A percentile compares a stretch with the other conserved stretches of the same genome.
Conservation (phyloP, 2,113 vertebrate species). For the Microcebus tavaratra region DNA sequence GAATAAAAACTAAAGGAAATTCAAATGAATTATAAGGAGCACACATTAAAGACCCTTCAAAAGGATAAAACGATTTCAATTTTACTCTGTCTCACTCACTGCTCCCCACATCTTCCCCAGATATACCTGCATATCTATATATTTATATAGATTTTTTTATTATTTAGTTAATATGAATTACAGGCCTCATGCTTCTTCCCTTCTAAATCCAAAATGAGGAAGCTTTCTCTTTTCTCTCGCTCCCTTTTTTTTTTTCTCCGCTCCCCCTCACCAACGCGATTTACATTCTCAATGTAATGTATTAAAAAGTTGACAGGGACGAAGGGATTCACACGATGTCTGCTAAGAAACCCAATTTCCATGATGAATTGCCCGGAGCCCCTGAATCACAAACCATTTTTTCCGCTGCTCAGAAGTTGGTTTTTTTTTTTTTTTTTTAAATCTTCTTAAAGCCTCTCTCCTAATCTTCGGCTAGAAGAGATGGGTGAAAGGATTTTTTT, state of each 20-base stretch:
- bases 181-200: constrained; percentile 84
- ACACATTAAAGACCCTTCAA: constrained; percentile 78
- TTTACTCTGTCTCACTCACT: constrained; percentile 80
- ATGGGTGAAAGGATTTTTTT: constrained; percentile 98
- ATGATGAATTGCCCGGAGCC: constrained; percentile 99
- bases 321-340: constrained; percentile 99
- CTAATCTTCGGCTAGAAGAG: constrained; percentile 99
- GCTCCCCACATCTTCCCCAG: constrained; percentile 57
- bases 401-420: constrained; percentile 95
- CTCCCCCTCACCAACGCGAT: constrained; percentile 94
- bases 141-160: constrained; percentile 81
- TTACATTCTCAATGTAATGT: constrained; percentile 99
- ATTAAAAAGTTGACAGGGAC: constrained; percentile 99
- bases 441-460: constrained; percentile 99
- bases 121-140: constrained; percentile 77
- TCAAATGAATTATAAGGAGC: constrained; percentile 80
- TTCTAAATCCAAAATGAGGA: constrained; percentile 88
- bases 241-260: constrained; percentile 72
- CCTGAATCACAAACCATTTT: constrained; percentile 99
- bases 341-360: constrained; percentile 99
- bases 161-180: constrained; percentile 89
- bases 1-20: constrained; percentile 74
- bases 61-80: constrained; percentile 83
- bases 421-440: constrained; percentile 91
- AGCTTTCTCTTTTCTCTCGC: constrained; percentile 87